Conservation (phyloP, 1,140 invertebrate genomes). For the Anastrepha ludens region DNA sequence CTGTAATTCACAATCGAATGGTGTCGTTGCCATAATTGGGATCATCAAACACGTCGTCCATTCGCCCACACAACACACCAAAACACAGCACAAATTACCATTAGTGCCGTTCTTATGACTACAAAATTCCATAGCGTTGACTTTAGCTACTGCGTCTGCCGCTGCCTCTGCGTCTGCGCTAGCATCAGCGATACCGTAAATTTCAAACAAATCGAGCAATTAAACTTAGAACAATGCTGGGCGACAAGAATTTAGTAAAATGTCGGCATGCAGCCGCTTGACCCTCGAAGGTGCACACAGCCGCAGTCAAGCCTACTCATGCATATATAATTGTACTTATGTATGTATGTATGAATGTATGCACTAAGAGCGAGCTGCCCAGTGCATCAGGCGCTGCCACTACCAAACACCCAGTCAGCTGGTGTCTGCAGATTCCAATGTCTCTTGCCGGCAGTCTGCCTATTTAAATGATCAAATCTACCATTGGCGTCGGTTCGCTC, state of each 20-base stretch:
- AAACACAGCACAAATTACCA: neutral
- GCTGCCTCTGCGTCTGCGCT: neutral
- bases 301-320: neutral
- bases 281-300: neutral
- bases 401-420: neutral
- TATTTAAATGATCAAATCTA: slow-evolving; percentile 33
- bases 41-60: neutral
- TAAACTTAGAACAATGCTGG: slow-evolving; percentile 41
- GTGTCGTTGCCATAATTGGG: slow-evolving; percentile 2
- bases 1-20: neutral
- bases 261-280: slow-evolving; percentile 16
- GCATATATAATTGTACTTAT: neutral
- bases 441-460: slow-evolving; percentile 13
- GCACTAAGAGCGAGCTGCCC: neutral
- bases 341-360: neutral
- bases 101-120: neutral
- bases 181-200: neutral
- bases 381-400: neutral
- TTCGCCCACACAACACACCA: neutral
- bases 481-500: neutral
- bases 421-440: slow-evolving; percentile 27
- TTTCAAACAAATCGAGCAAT: slow-evolving; percentile 37
- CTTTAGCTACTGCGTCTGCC: neutral
- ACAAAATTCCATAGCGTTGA: neutral
- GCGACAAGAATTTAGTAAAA: slow-evolving; percentile 27